Evolutionary conservation across 1,140 invertebrate species (phyloP).

Genomic region (Brachionus plicatilis): DNA sequence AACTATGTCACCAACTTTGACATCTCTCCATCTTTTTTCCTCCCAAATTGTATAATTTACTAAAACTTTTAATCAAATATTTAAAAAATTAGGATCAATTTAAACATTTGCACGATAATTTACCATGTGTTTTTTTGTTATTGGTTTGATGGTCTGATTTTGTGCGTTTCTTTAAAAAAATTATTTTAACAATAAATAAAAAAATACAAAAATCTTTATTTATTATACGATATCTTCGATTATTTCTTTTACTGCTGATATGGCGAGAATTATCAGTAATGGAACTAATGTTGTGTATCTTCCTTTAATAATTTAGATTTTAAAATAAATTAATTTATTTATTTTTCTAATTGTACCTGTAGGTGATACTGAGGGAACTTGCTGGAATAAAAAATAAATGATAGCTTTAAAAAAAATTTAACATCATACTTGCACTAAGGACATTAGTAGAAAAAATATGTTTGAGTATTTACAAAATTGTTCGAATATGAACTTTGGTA

Average conservation of each 20-base stretch:
- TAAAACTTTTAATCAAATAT: neutral
- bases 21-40: constrained; percentile 71
- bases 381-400: constrained; percentile 78
- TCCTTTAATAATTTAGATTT: neutral
- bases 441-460: constrained; percentile 71
- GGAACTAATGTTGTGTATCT: constrained; percentile 88
- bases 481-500: constrained; percentile 90
- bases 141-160: constrained; percentile 68
- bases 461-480: constrained; percentile 93
- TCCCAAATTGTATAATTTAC: neutral
- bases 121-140: constrained; percentile 21
- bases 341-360: constrained; percentile 62
- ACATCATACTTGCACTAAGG: neutral
- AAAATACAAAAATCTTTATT: neutral
- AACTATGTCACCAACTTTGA: constrained; percentile 80
- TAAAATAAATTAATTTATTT: neutral
- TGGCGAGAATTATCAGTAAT: constrained; percentile 81
- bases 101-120: neutral
- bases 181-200: constrained; percentile 10
- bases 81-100: neutral
- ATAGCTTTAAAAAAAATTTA: constrained; percentile 59
- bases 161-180: constrained; percentile 72
- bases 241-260: constrained; percentile 90
- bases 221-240: constrained; percentile 68
- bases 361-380: constrained; percentile 95